Conservation (phyloP, 1,140 invertebrate genomes). For the Drosophila repletoides region DNA sequence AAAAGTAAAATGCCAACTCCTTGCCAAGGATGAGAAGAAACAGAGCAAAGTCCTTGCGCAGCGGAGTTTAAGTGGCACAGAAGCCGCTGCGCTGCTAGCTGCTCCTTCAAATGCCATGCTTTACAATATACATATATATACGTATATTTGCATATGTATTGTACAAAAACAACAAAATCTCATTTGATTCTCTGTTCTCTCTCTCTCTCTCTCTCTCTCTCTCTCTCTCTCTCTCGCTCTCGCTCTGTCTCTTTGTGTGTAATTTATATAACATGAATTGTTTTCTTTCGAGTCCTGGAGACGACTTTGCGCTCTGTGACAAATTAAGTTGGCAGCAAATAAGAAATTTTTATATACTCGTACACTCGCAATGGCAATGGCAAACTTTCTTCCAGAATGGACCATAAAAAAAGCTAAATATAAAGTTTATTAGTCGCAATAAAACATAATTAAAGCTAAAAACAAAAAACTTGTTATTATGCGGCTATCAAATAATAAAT, state of each 20-base stretch:
- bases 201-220: conserved; percentile 5
- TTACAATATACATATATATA: conserved; percentile 19
- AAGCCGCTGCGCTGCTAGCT: conserved; percentile 34
- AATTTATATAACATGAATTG: conserved; percentile 77
- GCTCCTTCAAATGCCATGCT: conserved; percentile 40
- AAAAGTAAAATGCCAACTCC: conserved; percentile 76
- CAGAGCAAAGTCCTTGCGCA: conserved; percentile 53
- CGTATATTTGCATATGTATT: conserved; percentile 72
- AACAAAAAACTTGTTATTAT: too few relatives aligned
- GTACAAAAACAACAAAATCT: conserved; percentile 34
- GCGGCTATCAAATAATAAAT: too few relatives aligned
- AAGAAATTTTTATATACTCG: conserved; percentile 62
- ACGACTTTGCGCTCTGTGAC: conserved; percentile 71
- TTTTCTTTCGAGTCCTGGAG: conserved; percentile 54
- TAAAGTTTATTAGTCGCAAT: neutral
- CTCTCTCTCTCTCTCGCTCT: conserved; percentile 11
- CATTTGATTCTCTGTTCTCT: conserved; percentile 25
- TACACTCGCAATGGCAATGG: neutral
- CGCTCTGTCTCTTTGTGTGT: conserved; percentile 50
- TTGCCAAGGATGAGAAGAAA: conserved; percentile 43
- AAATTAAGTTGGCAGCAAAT: conserved; percentile 78
- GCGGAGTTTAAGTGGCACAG: conserved; percentile 71
- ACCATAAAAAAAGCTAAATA: too few relatives aligned
- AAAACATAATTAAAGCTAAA: conserved; percentile 3
- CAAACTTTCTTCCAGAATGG: too few relatives aligned